These are phyloP conservation scores for Crypturellus tataupa DNA, from an alignment of 2,797 vertebrate species.

Conservation along the genomic window DNA sequence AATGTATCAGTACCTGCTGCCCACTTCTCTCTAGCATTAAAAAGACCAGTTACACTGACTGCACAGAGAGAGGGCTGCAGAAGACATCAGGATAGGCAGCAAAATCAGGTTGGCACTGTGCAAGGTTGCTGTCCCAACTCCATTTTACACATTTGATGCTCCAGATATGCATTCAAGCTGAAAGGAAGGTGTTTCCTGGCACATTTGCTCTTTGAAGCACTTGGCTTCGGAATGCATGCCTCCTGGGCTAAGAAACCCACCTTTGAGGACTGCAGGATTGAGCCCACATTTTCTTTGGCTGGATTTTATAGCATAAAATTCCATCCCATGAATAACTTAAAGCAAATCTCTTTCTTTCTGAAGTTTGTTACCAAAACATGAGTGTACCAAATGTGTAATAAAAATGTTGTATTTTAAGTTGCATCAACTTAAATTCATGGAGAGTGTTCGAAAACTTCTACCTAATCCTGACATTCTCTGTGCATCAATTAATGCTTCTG, in stretches of 20 bases:
- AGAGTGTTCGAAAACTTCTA: not conserved
- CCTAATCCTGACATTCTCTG: not conserved
- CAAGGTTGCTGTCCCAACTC: no score
- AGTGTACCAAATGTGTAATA: not conserved
- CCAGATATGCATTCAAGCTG: not conserved
- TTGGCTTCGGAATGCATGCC: not conserved
- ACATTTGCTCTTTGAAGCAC: not conserved
- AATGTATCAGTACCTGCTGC: not conserved
- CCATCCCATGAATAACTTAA: not conserved
- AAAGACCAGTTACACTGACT: not conserved
- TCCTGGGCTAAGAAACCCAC: not conserved
- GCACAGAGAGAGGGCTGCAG: not conserved
- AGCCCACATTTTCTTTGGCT: not conserved
- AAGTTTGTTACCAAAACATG: not conserved
- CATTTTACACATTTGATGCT: not conserved
- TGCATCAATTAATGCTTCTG: not conserved
- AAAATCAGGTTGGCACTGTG: no score
- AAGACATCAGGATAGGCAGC: not conserved
- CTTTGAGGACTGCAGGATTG: not conserved
- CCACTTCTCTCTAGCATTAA: not conserved
- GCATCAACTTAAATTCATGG: not conserved
- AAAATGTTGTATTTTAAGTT: slow-evolving; percentile 20
- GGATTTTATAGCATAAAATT: not conserved
- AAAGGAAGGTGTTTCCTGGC: not conserved
- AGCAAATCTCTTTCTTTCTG: not conserved